Conservation (phyloP, 2,113 vertebrate genomes). For the Tylochromis polylepis region DNA sequence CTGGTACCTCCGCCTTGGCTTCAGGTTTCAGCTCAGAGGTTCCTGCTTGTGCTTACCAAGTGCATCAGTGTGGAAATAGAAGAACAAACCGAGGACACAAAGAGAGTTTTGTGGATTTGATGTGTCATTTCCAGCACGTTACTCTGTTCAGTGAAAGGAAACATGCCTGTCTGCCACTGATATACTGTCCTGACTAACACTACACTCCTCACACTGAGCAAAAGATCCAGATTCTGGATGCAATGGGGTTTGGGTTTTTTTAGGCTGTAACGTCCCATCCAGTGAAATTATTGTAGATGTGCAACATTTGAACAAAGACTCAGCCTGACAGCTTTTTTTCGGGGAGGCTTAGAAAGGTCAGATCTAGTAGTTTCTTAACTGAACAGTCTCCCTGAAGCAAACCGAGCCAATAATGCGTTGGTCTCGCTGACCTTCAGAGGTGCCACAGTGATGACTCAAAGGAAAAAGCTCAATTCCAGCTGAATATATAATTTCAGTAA, state of each 20-base stretch:
- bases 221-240: not conserved
- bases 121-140: not conserved
- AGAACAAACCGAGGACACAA: not conserved
- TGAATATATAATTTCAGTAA: not conserved
- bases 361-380: not conserved
- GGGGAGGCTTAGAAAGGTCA: not conserved
- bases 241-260: not conserved
- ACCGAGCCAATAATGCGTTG: accelerated
- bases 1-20: no score
- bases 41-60: not conserved
- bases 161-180: not conserved
- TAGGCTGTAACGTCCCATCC: not conserved
- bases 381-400: not conserved
- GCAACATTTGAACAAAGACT: not conserved
- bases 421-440: not conserved
- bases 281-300: not conserved
- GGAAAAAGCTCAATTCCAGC: not conserved
- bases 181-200: not conserved
- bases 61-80: not conserved
- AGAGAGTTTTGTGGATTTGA: accelerated
- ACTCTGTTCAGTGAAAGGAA: not conserved
- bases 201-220: accelerated
- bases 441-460: not conserved
- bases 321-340: not conserved
- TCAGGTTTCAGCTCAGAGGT: not conserved